phyloP scores from a whole-genome alignment of 2,888 invertebrate genomes.

The Euproctis similis region DNA sequence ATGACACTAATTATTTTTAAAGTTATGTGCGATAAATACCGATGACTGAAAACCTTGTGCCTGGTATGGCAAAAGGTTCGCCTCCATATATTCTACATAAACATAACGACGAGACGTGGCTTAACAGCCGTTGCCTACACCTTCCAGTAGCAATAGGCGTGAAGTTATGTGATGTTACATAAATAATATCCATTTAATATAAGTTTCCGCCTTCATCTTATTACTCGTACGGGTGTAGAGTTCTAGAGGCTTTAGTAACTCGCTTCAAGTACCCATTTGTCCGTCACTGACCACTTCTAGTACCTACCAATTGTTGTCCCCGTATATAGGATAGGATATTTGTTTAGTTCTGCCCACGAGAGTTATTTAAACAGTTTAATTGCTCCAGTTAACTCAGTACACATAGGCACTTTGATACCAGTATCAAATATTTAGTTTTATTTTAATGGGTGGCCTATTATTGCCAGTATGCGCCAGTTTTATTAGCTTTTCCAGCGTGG shows the following conservation, averaged over 20 bases:
- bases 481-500: neutral
- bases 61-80: too few relatives aligned
- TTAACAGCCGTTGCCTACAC: too few relatives aligned
- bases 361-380: constrained; percentile 12
- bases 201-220: neutral
- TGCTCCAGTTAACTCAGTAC: constrained; percentile 9
- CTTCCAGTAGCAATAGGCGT: too few relatives aligned
- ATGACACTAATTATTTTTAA: too few relatives aligned
- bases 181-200: too few relatives aligned
- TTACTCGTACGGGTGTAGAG: constrained; percentile 21
- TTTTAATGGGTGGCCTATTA: constrained; percentile 17
- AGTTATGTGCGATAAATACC: too few relatives aligned
- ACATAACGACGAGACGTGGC: too few relatives aligned
- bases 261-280: constrained; percentile 62
- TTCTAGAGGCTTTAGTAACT: constrained; percentile 45
- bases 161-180: too few relatives aligned
- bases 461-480: constrained; percentile 10
- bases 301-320: constrained; percentile 37
- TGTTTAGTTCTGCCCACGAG: constrained; percentile 39
- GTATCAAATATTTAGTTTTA: constrained; percentile 19
- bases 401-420: constrained; percentile 10
- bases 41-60: too few relatives aligned
- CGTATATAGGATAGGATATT: too few relatives aligned
- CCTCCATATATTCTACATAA: too few relatives aligned
- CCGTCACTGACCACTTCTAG: constrained; percentile 54